Evolutionary conservation across 2,888 invertebrate genomes (phyloP).

Genomic region (Nebria brevicollis): DNA sequence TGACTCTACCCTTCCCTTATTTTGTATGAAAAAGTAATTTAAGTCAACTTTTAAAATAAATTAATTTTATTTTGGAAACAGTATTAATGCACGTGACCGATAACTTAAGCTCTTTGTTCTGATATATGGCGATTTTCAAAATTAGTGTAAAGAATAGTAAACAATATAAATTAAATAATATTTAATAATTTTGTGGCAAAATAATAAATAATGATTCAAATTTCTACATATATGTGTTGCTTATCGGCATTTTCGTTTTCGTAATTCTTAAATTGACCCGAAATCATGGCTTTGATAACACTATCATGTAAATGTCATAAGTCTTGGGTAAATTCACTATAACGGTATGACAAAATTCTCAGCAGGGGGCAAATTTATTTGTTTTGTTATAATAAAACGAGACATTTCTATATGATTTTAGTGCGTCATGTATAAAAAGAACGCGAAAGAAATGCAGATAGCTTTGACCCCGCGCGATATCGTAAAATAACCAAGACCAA

Average conservation of each 20-base stretch:
- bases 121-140: neutral
- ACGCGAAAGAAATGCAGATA: conserved; percentile 9
- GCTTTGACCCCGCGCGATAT: conserved; percentile 51
- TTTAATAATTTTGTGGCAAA: neutral
- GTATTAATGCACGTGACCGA: too few species aligned
- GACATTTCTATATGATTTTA: conserved; percentile 3
- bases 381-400: conserved; percentile 6
- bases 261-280: conserved; percentile 13
- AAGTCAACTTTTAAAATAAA: too few species aligned
- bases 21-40: too few species aligned
- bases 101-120: too few species aligned
- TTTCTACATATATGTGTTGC: conserved; percentile 10
- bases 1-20: too few species aligned
- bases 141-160: neutral
- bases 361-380: conserved; percentile 27
- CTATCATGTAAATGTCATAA: conserved; percentile 3
- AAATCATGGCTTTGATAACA: conserved; percentile 9
- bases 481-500: conserved; percentile 49
- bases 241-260: conserved; percentile 34
- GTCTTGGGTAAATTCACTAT: neutral
- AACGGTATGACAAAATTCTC: conserved; percentile 12
- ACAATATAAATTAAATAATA: neutral
- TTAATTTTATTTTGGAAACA: too few species aligned
- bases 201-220: neutral
- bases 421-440: conserved; percentile 29